Conservation (phyloP, 2,888 invertebrate genomes). For the Xestoiulus laeticollis region DNA sequence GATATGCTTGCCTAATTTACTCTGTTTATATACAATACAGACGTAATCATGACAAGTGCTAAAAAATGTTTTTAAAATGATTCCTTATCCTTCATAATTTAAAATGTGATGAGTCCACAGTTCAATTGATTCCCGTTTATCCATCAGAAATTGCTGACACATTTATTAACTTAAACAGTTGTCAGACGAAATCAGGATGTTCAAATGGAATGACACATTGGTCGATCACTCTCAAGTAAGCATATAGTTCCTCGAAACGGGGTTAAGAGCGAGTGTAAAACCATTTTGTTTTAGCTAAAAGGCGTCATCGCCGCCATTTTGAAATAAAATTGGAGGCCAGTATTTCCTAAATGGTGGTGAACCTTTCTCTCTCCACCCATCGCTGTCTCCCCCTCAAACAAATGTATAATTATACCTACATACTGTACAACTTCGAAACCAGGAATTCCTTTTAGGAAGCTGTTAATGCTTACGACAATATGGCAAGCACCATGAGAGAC, state of each 20-base stretch:
- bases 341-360: background rate
- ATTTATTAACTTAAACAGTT: conserved; percentile 3
- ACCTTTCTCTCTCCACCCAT: background rate
- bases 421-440: background rate
- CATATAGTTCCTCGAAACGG: background rate
- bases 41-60: background rate
- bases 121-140: background rate
- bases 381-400: background rate
- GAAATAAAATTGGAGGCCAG: background rate
- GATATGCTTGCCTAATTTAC: too few species aligned
- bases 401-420: conserved; percentile 26
- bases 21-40: too few species aligned
- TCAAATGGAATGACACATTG: background rate
- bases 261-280: conserved; percentile 14
- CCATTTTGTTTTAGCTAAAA: background rate
- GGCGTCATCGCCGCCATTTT: conserved; percentile 8
- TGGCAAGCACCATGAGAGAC: background rate
- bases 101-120: background rate
- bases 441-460: conserved; percentile 26
- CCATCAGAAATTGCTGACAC: background rate
- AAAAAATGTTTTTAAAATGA: background rate
- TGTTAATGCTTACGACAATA: conserved; percentile 26
- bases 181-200: conserved; percentile 26
- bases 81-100: background rate
- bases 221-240: background rate